Evolutionary conservation across 1,140 invertebrate genomes (phyloP), one percentile per base, ranked within the genome.

Genomic region (Lordiphosa clarofinis): DNA sequence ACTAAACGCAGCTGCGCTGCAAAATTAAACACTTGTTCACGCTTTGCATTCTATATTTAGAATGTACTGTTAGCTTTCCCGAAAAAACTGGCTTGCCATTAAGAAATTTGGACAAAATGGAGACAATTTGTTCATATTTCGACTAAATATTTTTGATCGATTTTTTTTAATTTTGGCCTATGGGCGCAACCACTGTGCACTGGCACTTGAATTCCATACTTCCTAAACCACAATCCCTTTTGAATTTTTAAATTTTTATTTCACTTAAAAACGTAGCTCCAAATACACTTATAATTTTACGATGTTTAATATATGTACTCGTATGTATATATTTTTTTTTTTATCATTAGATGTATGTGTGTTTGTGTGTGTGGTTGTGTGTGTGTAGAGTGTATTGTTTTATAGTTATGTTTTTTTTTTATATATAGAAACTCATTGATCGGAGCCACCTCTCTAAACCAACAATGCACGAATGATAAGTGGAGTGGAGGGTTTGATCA

Each of bases 271-370:
- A 84, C 69, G 78, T 84, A 84, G 73, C 79, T 84, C 78, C 78
- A 84, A 84, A 84, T 84, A 84, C 78, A 84, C 78, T 84, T 84
- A 84, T 86, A 84, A 84, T 84, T 84, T 84, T 84, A 84, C 61
- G 73, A 56, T 84, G 73, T 84, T 84, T 82, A 78, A 78, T 84
- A 84, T 84, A 72, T 67, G 59, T 60, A 31, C 28, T 31, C 28
- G 28, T 31, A 31, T 31, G 28, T 31, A 8, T 31, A 8, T 28
- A 7, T 28, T 1, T 42, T 13, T 10, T 65, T 57, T 24, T 79
- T 79, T 74, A 74, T 78, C 63, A 73, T 69, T 73, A 69, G 28
- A 31, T 82, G 69, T 82, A 70, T 84, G 75, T 84, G 73, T 84
- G 52, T 56, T 84, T 84, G 78, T 71, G 66, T 84, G 79, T 70